phyloP scores from a whole-genome alignment of 2,888 invertebrate species.

The Platerodrilus igneus region DNA sequence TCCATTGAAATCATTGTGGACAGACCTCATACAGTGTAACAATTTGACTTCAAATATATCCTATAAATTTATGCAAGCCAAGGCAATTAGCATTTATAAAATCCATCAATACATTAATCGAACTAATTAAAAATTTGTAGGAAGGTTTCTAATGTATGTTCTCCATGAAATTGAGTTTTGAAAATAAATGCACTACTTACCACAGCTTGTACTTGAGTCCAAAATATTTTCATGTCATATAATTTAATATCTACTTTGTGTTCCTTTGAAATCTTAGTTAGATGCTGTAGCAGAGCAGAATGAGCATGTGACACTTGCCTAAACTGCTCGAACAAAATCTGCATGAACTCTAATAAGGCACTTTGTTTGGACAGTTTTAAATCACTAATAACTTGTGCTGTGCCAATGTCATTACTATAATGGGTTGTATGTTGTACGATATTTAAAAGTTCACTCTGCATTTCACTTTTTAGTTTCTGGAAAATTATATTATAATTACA shows the following conservation, averaged over 20 bases:
- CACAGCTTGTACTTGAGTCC: conserved; percentile 86
- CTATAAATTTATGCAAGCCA: no score
- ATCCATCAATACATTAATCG: no score
- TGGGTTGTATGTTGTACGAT: conserved; percentile 77
- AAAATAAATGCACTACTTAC: conserved; percentile 51
- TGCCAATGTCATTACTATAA: conserved; percentile 62
- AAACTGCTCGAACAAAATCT: conserved; percentile 78
- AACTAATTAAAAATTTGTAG: no score
- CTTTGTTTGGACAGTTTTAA: conserved; percentile 40
- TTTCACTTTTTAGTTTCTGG: conserved; percentile 76
- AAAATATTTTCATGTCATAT: conserved; percentile 75
- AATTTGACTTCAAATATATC: no score
- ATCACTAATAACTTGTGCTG: conserved; percentile 33
- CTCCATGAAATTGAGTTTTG: no score
- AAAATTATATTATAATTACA: conserved; percentile 23
- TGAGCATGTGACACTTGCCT: conserved; percentile 77
- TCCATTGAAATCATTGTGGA: no score
- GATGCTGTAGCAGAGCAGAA: conserved; percentile 59
- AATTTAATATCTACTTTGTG: conserved; percentile 54
- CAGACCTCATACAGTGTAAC: no score
- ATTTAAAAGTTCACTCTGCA: conserved; percentile 74
- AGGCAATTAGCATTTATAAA: no score
- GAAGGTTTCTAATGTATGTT: no score
- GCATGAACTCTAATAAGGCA: conserved; percentile 59
- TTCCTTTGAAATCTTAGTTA: conserved; percentile 58